phyloP scores from a whole-genome alignment of 1,140 invertebrate species.

The Zaprionus inermis region DNA sequence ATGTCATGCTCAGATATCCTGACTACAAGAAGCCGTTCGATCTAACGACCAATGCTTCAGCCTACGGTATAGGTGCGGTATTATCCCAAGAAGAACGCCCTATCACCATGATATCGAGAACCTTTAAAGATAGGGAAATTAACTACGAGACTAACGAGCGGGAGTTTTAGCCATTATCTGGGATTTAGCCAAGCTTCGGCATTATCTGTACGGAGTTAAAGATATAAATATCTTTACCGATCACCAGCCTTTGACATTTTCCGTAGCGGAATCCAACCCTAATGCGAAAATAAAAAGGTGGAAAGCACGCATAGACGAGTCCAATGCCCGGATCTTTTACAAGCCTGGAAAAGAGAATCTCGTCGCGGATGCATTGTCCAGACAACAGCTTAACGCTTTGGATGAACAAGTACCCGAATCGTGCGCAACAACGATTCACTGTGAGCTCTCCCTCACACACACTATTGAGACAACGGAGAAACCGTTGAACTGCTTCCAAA shows the following conservation, averaged over 20 bases:
- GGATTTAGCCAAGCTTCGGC: too few relatives aligned
- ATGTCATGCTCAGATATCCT: too few relatives aligned
- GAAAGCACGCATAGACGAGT: constrained; percentile 31
- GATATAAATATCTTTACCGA: constrained; percentile 24
- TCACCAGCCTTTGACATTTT: too few relatives aligned
- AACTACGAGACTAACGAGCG: too few relatives aligned
- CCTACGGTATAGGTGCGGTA: neutral
- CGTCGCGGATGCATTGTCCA: constrained; percentile 59
- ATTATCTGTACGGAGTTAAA: neutral
- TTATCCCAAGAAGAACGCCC: neutral
- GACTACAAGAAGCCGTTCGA: too few relatives aligned
- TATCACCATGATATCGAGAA: neutral
- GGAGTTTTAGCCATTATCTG: too few relatives aligned
- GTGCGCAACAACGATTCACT: too few relatives aligned
- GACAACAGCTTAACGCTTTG: constrained; percentile 25
- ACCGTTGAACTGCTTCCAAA: constrained; percentile 21
- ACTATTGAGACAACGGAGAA: constrained; percentile 6
- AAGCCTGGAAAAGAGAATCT: constrained; percentile 66
- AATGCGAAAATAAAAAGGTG: constrained; percentile 30
- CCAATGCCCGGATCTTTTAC: constrained; percentile 48
- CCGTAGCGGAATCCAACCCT: too few relatives aligned
- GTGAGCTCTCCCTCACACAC: neutral
- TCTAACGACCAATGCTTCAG: neutral
- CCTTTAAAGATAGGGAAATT: too few relatives aligned
- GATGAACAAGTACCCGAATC: neutral